Evolutionary conservation across 1,140 invertebrate species (phyloP).

Genomic region (Aphelenchoides fujianensis): DNA sequence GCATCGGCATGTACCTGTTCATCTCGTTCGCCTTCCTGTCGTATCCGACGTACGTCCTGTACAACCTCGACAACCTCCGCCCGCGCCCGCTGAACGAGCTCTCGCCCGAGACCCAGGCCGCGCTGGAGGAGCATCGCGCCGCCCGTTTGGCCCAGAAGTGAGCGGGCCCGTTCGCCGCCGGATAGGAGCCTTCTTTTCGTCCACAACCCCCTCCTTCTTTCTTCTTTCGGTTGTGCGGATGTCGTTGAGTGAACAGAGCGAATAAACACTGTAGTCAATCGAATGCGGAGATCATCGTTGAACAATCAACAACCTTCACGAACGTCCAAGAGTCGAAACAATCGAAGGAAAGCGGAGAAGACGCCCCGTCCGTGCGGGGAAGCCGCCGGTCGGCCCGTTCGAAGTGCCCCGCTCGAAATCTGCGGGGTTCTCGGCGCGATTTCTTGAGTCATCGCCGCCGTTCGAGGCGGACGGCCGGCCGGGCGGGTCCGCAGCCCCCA

Average conservation of each 20-base stretch:
- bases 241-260: not conserved
- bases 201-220: not conserved
- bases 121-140: constrained; percentile 21
- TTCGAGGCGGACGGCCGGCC: too few species aligned
- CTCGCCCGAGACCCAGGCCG: constrained; percentile 29
- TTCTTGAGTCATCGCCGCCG: too few species aligned
- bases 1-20: constrained; percentile 24
- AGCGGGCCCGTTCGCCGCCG: not conserved
- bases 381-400: too few species aligned
- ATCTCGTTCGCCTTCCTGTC: constrained; percentile 24
- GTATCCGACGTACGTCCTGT: constrained; percentile 37
- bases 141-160: constrained; percentile 16
- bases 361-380: too few species aligned
- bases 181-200: not conserved
- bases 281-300: too few species aligned
- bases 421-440: too few species aligned
- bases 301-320: too few species aligned
- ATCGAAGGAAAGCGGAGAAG: too few species aligned
- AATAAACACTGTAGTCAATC: constrained; percentile 1
- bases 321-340: too few species aligned
- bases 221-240: not conserved
- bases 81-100: constrained; percentile 25
- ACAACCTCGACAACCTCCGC: constrained; percentile 31
- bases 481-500: too few species aligned
- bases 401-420: too few species aligned